A percentile compares a stretch with the other conserved stretches of the same genome.
Conservation (phyloP, 2,797 vertebrate species). For the Lepus oiostolus region DNA sequence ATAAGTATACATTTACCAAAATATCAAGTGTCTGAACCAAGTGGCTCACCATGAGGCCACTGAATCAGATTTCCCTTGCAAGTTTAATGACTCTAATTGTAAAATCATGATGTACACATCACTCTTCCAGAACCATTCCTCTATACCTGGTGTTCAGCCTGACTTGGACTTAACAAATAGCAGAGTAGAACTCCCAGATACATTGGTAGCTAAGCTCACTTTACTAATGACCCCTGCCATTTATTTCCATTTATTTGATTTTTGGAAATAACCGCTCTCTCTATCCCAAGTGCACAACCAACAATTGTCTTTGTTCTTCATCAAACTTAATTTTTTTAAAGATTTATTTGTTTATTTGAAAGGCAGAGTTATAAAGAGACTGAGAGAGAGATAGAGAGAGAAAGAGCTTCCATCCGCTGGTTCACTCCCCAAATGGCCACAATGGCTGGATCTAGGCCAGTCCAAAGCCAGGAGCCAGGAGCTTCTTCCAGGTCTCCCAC, state of each 20-base stretch:
- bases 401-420: too few relatives aligned
- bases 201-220: neutral
- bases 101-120: neutral
- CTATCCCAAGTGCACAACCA: neutral
- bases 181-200: neutral
- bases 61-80: neutral
- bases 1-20: neutral
- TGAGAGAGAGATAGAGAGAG: too few relatives aligned
- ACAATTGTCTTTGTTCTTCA: neutral
- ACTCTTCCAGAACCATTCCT: neutral
- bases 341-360: too few relatives aligned
- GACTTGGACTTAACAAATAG: neutral
- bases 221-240: neutral
- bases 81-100: constrained; percentile 19
- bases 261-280: neutral
- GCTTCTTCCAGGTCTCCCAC: too few relatives aligned
- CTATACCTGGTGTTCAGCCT: neutral
- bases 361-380: too few relatives aligned
- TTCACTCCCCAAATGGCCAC: too few relatives aligned
- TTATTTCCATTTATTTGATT: neutral
- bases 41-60: neutral
- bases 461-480: too few relatives aligned
- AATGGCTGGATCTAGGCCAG: too few relatives aligned
- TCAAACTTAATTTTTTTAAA: neutral
- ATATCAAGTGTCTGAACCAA: neutral